These are phyloP conservation scores for Aphodius sticticus DNA, from an alignment of 2,888 invertebrate genomes.

Conservation along the genomic window DNA sequence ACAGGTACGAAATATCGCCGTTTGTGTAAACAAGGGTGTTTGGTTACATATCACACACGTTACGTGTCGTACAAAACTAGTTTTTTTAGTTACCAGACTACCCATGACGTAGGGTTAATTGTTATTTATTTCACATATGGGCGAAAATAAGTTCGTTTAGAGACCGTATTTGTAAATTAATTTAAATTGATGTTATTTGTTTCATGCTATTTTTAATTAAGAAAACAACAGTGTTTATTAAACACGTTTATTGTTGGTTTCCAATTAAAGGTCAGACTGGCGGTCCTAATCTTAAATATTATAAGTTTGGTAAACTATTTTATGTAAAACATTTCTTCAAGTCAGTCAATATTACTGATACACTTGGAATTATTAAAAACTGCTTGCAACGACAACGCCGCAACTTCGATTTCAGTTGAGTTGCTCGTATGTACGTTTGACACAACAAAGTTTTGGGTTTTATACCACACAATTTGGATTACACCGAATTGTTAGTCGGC, in stretches of 20 bases:
- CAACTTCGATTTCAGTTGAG: no score
- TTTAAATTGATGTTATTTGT: neutral
- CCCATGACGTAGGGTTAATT: no score
- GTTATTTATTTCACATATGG: no score
- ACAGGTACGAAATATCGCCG: neutral
- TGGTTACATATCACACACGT: neutral
- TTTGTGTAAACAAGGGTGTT: neutral
- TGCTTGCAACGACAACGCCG: no score
- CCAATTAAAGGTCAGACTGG: neutral
- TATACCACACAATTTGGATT: no score
- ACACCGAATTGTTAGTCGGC: no score
- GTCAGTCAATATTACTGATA: neutral
- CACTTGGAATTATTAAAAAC: neutral
- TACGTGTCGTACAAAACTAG: no score
- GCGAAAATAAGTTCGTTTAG: neutral
- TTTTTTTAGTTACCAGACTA: no score
- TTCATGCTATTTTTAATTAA: neutral
- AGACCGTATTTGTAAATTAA: neutral
- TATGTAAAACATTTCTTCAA: neutral
- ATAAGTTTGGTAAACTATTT: no score
- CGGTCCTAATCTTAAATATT: neutral
- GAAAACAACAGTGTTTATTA: neutral
- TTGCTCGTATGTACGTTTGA: no score
- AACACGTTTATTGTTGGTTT: neutral
- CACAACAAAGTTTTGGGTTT: no score